Evolutionary conservation across 2,888 invertebrate genomes (phyloP).

Genomic region (Halictus quadricinctus): DNA sequence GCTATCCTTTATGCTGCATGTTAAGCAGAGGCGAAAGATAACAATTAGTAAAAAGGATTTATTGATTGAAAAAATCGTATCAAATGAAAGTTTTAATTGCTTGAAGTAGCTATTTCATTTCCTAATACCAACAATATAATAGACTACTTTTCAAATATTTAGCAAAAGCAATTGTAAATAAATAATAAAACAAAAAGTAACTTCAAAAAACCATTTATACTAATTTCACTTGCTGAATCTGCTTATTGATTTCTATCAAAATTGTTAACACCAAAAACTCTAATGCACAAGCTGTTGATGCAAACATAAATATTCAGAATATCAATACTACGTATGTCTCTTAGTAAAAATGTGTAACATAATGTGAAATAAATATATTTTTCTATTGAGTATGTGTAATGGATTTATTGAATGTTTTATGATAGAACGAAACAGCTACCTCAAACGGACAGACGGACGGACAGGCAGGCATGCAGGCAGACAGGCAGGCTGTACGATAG

Average conservation of each 20-base stretch:
- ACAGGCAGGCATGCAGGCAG: conserved; percentile 70
- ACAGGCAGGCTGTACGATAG: conserved; percentile 66
- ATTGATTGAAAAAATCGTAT: conserved; percentile 44
- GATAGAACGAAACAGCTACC: conserved; percentile 63
- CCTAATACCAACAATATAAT: neutral
- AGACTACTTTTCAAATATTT: neutral
- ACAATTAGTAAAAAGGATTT: conserved; percentile 77
- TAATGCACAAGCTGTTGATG: neutral
- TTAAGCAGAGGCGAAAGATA: conserved; percentile 81
- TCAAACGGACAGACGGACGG: conserved; percentile 74
- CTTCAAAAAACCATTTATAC: neutral
- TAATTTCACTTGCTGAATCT: neutral
- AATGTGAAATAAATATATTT: neutral
- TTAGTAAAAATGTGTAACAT: neutral
- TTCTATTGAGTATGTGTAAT: conserved; percentile 2
- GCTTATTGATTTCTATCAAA: neutral
- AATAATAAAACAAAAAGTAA: neutral
- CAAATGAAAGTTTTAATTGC: conserved; percentile 48
- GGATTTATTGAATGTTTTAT: conserved; percentile 4
- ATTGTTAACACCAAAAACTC: neutral
- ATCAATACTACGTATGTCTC: neutral
- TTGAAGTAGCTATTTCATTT: conserved; percentile 58
- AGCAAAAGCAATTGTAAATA: neutral
- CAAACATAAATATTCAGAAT: conserved; percentile 15
- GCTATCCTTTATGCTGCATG: conserved; percentile 82